These are phyloP conservation scores for Pachycephala philippinensis DNA, from an alignment of 2,113 vertebrate genomes.

Conservation along the genomic window DNA sequence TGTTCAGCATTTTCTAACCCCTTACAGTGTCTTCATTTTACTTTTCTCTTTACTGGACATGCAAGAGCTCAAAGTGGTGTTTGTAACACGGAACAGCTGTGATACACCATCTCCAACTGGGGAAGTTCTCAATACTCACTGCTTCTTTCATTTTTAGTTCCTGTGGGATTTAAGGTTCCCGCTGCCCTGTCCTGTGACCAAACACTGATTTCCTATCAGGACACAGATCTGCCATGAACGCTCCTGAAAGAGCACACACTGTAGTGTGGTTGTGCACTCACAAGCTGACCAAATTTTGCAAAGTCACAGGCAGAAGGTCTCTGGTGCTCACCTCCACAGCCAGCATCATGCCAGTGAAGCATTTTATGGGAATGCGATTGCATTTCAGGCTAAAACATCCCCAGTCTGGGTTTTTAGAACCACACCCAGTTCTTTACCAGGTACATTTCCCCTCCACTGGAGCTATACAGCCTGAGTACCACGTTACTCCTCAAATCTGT, in stretches of 20 bases:
- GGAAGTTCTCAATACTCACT: neutral
- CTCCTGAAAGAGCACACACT: rapidly evolving
- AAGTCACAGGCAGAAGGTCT: neutral
- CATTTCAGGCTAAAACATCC: neutral
- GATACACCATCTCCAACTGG: neutral
- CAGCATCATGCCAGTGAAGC: neutral
- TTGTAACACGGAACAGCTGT: neutral
- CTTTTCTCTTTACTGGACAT: neutral
- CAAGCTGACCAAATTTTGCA: neutral
- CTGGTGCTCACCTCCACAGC: neutral
- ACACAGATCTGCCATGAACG: neutral
- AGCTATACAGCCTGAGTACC: neutral
- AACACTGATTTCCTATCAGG: neutral
- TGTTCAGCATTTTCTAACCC: neutral
- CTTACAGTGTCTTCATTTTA: neutral
- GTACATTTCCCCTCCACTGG: neutral
- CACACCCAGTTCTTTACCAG: neutral
- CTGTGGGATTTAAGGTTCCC: neutral
- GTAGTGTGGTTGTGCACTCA: neutral
- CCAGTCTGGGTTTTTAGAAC: neutral
- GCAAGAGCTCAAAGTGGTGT: neutral
- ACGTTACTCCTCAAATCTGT: neutral
- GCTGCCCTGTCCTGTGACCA: neutral
- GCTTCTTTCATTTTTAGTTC: neutral
- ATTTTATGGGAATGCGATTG: neutral